phyloP scores from a whole-genome alignment of 2,888 invertebrate genomes.

The Schizaphis graminum region DNA sequence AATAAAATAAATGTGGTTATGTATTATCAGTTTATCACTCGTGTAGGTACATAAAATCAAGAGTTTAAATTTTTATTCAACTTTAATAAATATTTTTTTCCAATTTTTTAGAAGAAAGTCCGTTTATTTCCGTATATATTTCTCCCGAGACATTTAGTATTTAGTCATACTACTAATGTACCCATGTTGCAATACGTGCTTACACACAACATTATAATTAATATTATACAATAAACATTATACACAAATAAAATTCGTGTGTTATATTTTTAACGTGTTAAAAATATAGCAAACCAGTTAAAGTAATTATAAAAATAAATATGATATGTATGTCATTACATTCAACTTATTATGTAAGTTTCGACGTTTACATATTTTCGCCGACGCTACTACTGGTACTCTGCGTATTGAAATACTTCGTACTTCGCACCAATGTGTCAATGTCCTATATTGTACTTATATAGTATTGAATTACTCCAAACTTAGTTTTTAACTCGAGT shows the following conservation, averaged over 20 bases:
- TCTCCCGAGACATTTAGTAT: background rate
- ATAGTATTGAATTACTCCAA: background rate
- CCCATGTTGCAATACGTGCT: background rate
- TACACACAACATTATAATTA: background rate
- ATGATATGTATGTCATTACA: background rate
- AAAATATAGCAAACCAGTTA: background rate
- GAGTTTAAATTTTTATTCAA: background rate
- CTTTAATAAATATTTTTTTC: background rate
- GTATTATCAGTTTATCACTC: background rate
- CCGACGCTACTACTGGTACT: background rate
- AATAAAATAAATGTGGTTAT: background rate
- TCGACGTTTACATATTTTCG: conserved; percentile 3
- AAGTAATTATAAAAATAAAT: conserved; percentile 29
- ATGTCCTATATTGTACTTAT: background rate
- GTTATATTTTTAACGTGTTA: background rate
- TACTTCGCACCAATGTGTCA: background rate
- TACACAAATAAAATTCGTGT: background rate
- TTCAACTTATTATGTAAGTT: conserved; percentile 12
- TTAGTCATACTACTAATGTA: background rate
- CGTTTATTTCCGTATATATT: background rate
- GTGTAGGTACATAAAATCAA: background rate
- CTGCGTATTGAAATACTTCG: background rate
- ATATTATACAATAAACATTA: background rate
- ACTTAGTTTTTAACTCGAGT: background rate
- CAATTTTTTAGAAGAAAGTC: background rate